Evolutionary conservation across 2,113 vertebrate species (phyloP), one percentile per base, ranked within the genome.

Genomic region (Axis porcinus): DNA sequence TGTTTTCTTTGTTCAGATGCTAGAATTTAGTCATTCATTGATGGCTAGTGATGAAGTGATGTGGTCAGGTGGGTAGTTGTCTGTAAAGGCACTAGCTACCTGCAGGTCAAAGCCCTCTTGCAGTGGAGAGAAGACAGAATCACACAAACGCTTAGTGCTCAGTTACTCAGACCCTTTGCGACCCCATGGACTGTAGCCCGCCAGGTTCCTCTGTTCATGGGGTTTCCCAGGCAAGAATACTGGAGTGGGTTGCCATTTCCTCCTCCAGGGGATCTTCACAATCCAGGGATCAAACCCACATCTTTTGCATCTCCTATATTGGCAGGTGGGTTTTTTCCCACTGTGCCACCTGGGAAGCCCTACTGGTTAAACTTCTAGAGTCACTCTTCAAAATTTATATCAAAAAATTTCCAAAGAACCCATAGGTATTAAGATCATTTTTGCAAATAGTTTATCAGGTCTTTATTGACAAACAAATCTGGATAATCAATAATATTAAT

Each of bases 61-160:
- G 43, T 10, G 67, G 50, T 47, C 81, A 90, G 91, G 45, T 60
- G 33, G 52, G 50, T 14, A 74, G 60, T 14, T 91, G 50, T 62
- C 92, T 50, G 36, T 23, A 83, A 79, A 82, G 64, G 60, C 93
- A 91, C 97, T 67, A 94, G 70, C 27, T 86, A 23, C 50, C 16
- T 19, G 95, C 5, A 58, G 94, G 92, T 52, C 88, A 92, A n/a
- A 81, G 70, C 82, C 95, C 95, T 96, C 92, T 95, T 30, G 23
- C 79, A 89, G 55, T 96, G 95, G 84, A 79, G 23, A 86, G 78
- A 97, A 79, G 94, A 97, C 1, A 97, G 19, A 96, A 95, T 86
- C 87, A 95, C 36, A 87, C 28, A 78, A 94, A 84, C 64, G 86
- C 97, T 83, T 86, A 43, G 55, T 4, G 70, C 23, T 27, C 40